Evolutionary conservation across 2,888 invertebrate species (phyloP), one percentile per base, ranked within the genome.

Genomic region (Eupithecia exiguata): DNA sequence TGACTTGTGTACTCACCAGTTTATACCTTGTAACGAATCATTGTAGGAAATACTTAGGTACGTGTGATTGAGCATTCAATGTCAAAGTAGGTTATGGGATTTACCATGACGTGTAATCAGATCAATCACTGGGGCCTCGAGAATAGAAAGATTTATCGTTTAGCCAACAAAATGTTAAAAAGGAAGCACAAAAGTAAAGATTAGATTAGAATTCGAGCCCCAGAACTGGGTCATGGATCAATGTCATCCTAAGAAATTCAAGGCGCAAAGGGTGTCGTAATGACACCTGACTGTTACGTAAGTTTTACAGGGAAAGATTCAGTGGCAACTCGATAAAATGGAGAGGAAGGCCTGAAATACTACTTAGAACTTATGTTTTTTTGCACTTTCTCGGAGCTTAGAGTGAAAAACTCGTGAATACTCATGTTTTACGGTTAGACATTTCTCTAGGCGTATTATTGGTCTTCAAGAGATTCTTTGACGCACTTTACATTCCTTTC

Each of bases 201-300:
- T 36, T 69, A 72, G 65, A 58, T 76, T 77, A 70, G 65, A 75
- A 66, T 25, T 67, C 21, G 53, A 72, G 69, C 30, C 70, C 69
- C 7, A 69, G 72, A 86, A 86, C 77, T 86, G 84, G 89, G 91
- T 93, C 93, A 94, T 53, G 87, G 91, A 91, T 93, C 93, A 94
- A 93, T 94, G 94, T 92, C 92, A 92, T 77, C 79, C 77, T n/a
- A 84, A 85, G 87, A 88, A 86, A 88, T 88, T 86, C 88, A 88
- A 89, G 87, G 86, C 84, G 80, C 86, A 86, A 40, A 40, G 88
- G 86, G 89, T 90, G 89, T 88, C 90, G 89, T 92, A 89, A 91
- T 87, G 88, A 85, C 84, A 87, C 81, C 80, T 86, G 93, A 40
- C 21, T 58, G 73, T 73, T 94, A 94, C 93, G 93, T 94, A 94